Percentiles rank a stretch among this genome's conserved stretches.
phyloP scores from a whole-genome alignment of 2,113 vertebrate species.

The Oreotrochilus melanogaster region DNA sequence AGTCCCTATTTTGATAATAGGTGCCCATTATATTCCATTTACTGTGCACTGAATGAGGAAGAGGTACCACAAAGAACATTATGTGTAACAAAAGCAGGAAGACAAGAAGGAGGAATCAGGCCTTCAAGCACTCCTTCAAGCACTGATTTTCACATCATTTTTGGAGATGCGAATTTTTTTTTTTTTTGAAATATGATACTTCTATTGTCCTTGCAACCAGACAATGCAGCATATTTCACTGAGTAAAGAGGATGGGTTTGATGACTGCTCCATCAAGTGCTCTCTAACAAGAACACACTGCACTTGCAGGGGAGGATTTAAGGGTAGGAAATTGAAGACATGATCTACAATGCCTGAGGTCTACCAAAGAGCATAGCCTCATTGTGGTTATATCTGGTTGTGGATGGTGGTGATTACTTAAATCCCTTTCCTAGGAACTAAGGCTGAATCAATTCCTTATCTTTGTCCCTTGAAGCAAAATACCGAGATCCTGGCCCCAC shows the following conservation, averaged over 20 bases:
- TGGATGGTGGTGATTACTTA: background rate
- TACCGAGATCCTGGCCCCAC: background rate
- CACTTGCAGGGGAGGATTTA: slow-evolving; percentile 2
- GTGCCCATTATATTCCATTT: background rate
- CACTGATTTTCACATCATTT: background rate
- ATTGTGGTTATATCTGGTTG: slow-evolving; percentile 22
- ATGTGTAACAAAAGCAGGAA: background rate
- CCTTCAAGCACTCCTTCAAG: background rate
- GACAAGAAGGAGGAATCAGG: background rate
- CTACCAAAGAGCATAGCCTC: background rate
- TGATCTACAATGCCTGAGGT: slow-evolving; percentile 28
- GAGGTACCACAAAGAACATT: background rate
- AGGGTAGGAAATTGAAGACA: background rate
- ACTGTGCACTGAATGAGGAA: background rate
- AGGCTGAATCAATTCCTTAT: slow-evolving; percentile 9
- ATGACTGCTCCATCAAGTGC: background rate
- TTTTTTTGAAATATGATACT: background rate
- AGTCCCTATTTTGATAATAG: background rate
- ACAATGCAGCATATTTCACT: background rate
- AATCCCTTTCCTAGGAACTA: background rate
- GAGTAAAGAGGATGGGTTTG: background rate
- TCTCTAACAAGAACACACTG: background rate
- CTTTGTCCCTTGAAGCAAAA: slow-evolving; percentile 2
- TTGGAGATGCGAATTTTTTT: background rate
- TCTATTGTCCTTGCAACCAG: background rate